phyloP scores from a whole-genome alignment of 2,888 invertebrate genomes.

The Amiota mariae region DNA sequence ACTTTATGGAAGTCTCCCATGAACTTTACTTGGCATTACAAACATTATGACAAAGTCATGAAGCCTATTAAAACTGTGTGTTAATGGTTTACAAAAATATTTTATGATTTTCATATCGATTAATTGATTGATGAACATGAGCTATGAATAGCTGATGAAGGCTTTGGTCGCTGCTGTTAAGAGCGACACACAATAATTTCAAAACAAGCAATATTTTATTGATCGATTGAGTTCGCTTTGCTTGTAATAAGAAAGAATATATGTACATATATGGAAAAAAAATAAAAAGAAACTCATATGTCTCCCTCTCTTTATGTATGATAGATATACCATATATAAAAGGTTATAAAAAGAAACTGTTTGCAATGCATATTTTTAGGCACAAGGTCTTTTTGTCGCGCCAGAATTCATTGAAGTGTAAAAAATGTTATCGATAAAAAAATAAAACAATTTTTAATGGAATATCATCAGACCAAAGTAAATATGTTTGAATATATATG shows the following conservation, averaged over 20 bases:
- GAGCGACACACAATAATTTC: too few relatives aligned
- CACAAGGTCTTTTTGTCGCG: constrained; percentile 32
- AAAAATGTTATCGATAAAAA: constrained; percentile 56
- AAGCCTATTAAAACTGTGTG: too few relatives aligned
- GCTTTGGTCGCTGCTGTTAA: constrained; percentile 44
- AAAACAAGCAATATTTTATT: too few relatives aligned
- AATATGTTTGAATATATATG: constrained; percentile 5
- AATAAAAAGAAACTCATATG: too few relatives aligned
- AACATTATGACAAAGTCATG: too few relatives aligned
- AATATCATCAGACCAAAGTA: constrained; percentile 35
- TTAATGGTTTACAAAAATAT: too few relatives aligned
- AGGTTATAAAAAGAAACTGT: constrained; percentile 47
- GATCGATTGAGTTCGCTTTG: too few relatives aligned
- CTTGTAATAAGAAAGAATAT: background rate
- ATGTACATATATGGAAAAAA: constrained; percentile 8
- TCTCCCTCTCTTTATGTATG: background rate
- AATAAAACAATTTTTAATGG: constrained; percentile 50
- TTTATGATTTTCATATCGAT: constrained; percentile 50
- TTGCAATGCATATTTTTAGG: constrained; percentile 62
- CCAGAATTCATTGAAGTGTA: constrained; percentile 54
- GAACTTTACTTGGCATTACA: too few relatives aligned
- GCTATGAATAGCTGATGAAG: constrained; percentile 63
- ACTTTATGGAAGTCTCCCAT: too few relatives aligned
- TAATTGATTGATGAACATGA: constrained; percentile 64
- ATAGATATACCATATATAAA: constrained; percentile 17